These are phyloP conservation scores for Ataeniobius toweri DNA, from an alignment of 2,797 vertebrate species.

Conservation along the genomic window DNA sequence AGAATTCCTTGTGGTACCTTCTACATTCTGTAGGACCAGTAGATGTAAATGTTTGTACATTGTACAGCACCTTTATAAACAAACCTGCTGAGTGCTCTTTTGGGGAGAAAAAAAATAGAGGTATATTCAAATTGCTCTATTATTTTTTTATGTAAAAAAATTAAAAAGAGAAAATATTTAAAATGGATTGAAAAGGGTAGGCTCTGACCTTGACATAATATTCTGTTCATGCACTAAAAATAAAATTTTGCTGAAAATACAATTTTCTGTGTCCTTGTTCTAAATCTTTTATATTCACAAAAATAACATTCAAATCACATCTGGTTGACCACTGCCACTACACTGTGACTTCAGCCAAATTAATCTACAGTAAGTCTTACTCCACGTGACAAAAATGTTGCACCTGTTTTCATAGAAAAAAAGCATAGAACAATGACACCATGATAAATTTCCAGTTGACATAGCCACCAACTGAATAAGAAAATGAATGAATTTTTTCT, in stretches of 20 bases:
- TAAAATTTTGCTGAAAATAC: conserved; percentile 78
- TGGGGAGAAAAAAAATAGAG: conserved; percentile 81
- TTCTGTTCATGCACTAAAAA: conserved; percentile 85
- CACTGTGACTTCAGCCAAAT: background rate
- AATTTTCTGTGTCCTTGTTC: conserved; percentile 23
- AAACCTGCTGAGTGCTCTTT: conserved; percentile 87
- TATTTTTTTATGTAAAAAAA: conserved; percentile 98
- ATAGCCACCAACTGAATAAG: background rate
- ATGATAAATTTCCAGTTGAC: background rate
- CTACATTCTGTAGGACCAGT: conserved; percentile 82
- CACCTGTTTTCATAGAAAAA: background rate
- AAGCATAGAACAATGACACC: background rate
- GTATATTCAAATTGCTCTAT: conserved; percentile 93
- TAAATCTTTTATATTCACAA: conserved; percentile 1
- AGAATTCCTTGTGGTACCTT: conserved; percentile 73
- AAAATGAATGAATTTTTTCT: background rate
- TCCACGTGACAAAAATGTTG: background rate
- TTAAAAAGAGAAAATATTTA: conserved; percentile 74
- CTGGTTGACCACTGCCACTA: background rate
- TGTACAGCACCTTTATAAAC: conserved; percentile 99
- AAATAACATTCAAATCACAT: background rate
- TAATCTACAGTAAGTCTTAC: background rate
- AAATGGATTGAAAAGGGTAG: conserved; percentile 73
- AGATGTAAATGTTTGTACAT: conserved; percentile 99
- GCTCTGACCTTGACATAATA: conserved; percentile 77